Percentiles rank a stretch among this genome's conserved stretches.
These are phyloP conservation scores for Lithosia quadra DNA, from an alignment of 2,888 invertebrate genomes.

Conservation along the genomic window DNA sequence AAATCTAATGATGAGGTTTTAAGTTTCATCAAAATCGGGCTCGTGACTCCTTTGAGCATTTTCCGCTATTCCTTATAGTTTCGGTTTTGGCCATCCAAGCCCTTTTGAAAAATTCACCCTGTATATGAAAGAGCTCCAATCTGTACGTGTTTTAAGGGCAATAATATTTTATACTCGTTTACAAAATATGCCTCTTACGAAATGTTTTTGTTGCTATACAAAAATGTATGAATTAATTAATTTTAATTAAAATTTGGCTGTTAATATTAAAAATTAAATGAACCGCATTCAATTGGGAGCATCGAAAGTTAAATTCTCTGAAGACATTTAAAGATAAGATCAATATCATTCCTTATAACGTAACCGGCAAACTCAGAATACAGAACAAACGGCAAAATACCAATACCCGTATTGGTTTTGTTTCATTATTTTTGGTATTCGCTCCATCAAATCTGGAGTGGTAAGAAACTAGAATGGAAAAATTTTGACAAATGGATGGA, in stretches of 20 bases:
- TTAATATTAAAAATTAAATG: neutral
- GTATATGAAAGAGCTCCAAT: neutral
- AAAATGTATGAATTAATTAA: neutral
- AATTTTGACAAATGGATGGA: too few relatives aligned
- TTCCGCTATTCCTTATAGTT: too few relatives aligned
- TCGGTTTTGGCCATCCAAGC: too few relatives aligned
- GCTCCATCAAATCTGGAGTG: too few relatives aligned
- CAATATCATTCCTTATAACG: neutral
- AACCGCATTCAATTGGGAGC: neutral
- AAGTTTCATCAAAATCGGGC: too few relatives aligned
- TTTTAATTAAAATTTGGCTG: neutral
- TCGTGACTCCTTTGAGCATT: too few relatives aligned
- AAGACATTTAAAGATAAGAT: neutral
- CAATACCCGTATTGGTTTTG: neutral
- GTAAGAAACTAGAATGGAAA: neutral
- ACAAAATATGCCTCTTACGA: neutral
- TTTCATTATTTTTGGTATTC: neutral
- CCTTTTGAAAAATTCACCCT: too few relatives aligned
- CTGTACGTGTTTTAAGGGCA: neutral
- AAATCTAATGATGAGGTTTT: too few relatives aligned
- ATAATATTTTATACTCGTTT: neutral
- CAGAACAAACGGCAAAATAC: too few relatives aligned
- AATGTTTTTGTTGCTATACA: neutral
- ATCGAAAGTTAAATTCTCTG: constrained; percentile 7
- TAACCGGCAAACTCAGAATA: too few relatives aligned